Conservation (phyloP, 2,888 invertebrate species). For the Hyalella azteca region DNA sequence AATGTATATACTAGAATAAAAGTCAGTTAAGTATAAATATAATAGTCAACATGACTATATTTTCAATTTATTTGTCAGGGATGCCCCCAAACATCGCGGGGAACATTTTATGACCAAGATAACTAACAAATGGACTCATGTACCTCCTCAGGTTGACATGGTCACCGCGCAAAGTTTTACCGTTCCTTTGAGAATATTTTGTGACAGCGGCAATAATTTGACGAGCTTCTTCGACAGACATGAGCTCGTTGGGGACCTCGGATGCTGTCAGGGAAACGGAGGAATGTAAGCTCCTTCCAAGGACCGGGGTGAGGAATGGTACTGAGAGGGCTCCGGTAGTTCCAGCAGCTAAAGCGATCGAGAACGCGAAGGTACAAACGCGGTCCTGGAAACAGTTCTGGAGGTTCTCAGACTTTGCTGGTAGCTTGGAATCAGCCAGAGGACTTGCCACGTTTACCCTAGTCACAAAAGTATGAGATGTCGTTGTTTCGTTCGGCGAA, state of each 20-base stretch:
- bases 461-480: slow-evolving; percentile 14
- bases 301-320: slow-evolving; percentile 13
- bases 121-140: slow-evolving; percentile 26
- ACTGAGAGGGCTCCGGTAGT: slow-evolving; percentile 14
- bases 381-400: slow-evolving; percentile 19
- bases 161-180: slow-evolving; percentile 8
- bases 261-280: not conserved
- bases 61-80: not conserved
- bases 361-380: slow-evolving; percentile 18
- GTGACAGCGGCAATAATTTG: not conserved
- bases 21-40: no score
- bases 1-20: no score
- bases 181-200: slow-evolving; percentile 7
- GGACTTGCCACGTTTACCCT: not conserved
- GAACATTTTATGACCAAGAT: slow-evolving; percentile 10
- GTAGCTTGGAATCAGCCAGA: not conserved
- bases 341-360: slow-evolving; percentile 10
- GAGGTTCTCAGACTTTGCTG: not conserved
- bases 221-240: slow-evolving; percentile 2
- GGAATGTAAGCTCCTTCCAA: not conserved
- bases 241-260: not conserved
- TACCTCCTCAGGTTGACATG: not conserved
- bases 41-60: no score
- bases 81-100: not conserved
- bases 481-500: not conserved